phyloP scores from a whole-genome alignment of 2,113 vertebrate species.

The Pristiophorus japonicus region DNA sequence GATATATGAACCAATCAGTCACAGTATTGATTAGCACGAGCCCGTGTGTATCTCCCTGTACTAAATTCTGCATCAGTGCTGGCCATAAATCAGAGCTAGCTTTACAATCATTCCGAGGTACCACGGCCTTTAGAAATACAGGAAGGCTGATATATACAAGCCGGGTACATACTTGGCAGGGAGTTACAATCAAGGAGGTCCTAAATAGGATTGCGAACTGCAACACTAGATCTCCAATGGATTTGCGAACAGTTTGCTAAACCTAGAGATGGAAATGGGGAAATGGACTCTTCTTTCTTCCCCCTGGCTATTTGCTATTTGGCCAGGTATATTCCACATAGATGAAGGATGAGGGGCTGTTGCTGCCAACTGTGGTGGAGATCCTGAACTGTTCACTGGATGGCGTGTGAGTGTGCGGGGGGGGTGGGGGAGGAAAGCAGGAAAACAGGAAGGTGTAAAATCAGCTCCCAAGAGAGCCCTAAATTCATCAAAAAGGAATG shows the following conservation, averaged over 20 bases:
- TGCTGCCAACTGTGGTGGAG: neutral
- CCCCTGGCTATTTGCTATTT: neutral
- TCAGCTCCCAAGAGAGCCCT: neutral
- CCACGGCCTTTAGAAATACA: neutral
- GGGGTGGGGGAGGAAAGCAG: neutral
- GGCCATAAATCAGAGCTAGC: neutral
- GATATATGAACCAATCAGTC: conserved; percentile 47
- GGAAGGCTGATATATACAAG: neutral
- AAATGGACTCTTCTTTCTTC: neutral
- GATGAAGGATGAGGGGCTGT: neutral
- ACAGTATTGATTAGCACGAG: conserved; percentile 44
- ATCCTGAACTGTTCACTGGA: neutral
- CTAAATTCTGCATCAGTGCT: neutral
- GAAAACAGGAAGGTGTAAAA: neutral
- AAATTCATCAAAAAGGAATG: neutral
- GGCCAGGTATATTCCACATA: too few relatives aligned
- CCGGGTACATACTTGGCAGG: neutral
- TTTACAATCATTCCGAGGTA: neutral
- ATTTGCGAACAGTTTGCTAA: neutral
- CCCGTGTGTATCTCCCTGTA: conserved; percentile 41
- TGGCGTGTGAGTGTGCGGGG: neutral
- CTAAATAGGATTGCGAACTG: neutral
- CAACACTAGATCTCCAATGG: neutral
- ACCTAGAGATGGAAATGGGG: neutral
- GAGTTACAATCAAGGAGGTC: conserved; percentile 3